These are phyloP conservation scores for Labeo catla DNA, from an alignment of 2,113 vertebrate species.

Conservation along the genomic window DNA sequence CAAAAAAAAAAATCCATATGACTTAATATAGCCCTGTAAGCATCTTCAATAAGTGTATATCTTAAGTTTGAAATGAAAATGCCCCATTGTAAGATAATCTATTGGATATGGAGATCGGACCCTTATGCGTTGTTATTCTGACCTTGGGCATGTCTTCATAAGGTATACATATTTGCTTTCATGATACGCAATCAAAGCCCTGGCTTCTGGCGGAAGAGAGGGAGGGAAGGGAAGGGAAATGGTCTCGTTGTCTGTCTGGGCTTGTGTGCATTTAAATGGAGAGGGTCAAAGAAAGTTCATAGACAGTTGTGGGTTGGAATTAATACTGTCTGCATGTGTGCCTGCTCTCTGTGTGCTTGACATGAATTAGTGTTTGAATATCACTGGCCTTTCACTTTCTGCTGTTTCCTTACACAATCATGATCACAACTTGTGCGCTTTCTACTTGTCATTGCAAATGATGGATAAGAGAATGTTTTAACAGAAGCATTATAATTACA, in stretches of 20 bases:
- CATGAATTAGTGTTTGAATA: constrained; percentile 28
- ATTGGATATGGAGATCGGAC: constrained; percentile 12
- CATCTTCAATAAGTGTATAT: constrained; percentile 14
- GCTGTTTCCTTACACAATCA: background rate
- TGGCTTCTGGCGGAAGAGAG: background rate
- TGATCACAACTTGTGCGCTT: background rate
- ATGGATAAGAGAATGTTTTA: background rate
- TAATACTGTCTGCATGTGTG: constrained; percentile 32
- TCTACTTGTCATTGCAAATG: background rate
- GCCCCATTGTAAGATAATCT: background rate
- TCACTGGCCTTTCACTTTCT: background rate
- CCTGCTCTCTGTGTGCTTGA: constrained; percentile 5
- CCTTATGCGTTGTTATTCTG: background rate
- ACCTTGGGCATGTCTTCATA: constrained; percentile 29
- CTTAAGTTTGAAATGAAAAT: background rate
- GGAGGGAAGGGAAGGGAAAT: background rate
- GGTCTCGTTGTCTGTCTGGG: constrained; percentile 33
- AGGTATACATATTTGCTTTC: constrained; percentile 26
- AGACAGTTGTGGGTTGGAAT: constrained; percentile 46
- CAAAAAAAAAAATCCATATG: background rate
- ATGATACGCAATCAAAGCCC: constrained; percentile 26
- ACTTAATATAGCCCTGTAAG: constrained; percentile 12
- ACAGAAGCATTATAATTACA: background rate
- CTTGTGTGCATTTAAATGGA: constrained; percentile 36
- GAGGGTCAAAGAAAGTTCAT: constrained; percentile 53